phyloP scores from a whole-genome alignment of 2,113 vertebrate species.

The Pelecanoides urinatrix region DNA sequence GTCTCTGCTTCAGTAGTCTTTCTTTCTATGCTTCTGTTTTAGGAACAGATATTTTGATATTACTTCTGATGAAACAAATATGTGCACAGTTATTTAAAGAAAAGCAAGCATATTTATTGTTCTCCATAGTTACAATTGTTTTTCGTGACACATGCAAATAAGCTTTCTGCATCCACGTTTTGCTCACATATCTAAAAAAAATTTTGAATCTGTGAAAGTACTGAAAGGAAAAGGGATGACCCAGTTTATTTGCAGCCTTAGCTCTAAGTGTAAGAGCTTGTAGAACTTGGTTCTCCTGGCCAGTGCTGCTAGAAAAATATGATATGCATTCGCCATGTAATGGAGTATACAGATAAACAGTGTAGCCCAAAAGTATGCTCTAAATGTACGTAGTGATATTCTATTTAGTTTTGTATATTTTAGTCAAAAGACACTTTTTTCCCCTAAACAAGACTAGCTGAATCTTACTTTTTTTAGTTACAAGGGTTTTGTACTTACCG shows the following conservation, averaged over 20 bases:
- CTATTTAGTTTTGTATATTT: not conserved
- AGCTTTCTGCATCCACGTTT: not conserved
- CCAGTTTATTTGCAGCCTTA: not conserved
- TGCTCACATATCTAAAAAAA: not conserved
- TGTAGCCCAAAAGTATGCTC: not conserved
- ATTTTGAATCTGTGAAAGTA: not conserved
- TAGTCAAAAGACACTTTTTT: not conserved
- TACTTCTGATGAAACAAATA: not conserved
- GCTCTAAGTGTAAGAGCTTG: not conserved
- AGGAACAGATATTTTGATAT: not conserved
- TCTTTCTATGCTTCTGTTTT: not conserved
- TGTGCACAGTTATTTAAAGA: not conserved
- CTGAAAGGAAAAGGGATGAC: not conserved
- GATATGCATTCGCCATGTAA: not conserved
- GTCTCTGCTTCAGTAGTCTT: not conserved
- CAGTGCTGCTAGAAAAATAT: not conserved
- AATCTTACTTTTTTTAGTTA: not conserved
- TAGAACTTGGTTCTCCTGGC: not conserved
- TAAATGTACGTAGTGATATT: not conserved
- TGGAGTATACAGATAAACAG: not conserved
- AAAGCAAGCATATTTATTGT: not conserved
- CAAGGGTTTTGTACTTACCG: not conserved
- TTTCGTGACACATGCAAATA: not conserved
- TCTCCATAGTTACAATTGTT: not conserved
- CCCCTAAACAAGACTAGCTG: not conserved